A percentile compares a stretch with the other conserved stretches of the same genome.
Conservation (phyloP, 37 sponge, comb jelly and placozoan genomes). For the Oscarella lobularis region DNA sequence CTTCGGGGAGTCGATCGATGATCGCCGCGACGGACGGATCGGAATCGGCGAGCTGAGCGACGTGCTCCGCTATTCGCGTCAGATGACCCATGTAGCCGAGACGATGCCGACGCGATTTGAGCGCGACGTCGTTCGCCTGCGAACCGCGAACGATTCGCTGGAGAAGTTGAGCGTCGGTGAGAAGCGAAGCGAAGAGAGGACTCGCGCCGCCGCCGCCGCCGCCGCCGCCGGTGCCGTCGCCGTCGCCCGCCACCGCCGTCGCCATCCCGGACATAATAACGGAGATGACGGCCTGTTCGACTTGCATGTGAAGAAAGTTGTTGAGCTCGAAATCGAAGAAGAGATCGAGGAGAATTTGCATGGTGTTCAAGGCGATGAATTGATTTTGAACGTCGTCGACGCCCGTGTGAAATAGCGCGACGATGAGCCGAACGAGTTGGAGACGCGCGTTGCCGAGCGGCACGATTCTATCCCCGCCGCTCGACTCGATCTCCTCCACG, state of each 20-base stretch:
- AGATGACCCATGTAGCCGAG: constrained; percentile 83
- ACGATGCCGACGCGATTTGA: too few species aligned
- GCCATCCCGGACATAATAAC: background rate
- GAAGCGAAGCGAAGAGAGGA: constrained; percentile 4
- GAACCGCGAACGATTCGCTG: background rate
- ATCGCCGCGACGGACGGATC: background rate
- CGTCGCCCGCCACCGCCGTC: background rate
- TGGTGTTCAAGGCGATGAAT: constrained; percentile 20
- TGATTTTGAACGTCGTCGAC: constrained; percentile 12
- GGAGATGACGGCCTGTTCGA: constrained; percentile 1
- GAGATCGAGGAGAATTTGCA: constrained; percentile 33
- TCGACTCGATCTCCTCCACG: background rate
- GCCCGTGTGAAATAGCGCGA: constrained; percentile 26
- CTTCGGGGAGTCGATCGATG: constrained; percentile 20
- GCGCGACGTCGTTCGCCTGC: too few species aligned
- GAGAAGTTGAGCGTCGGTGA: constrained; percentile 32
- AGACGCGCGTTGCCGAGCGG: constrained; percentile 71
- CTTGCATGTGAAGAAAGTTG: constrained; percentile 9
- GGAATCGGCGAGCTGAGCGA: constrained; percentile 10
- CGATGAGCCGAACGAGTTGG: constrained; percentile 50
- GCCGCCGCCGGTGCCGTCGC: background rate
- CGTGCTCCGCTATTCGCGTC: constrained; percentile 25
- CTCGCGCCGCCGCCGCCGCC: background rate
- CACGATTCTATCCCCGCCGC: constrained; percentile 38
- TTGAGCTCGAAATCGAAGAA: constrained; percentile 1